These are phyloP conservation scores for Myodes glareolus DNA, from an alignment of 2,113 vertebrate genomes.

Conservation along the genomic window DNA sequence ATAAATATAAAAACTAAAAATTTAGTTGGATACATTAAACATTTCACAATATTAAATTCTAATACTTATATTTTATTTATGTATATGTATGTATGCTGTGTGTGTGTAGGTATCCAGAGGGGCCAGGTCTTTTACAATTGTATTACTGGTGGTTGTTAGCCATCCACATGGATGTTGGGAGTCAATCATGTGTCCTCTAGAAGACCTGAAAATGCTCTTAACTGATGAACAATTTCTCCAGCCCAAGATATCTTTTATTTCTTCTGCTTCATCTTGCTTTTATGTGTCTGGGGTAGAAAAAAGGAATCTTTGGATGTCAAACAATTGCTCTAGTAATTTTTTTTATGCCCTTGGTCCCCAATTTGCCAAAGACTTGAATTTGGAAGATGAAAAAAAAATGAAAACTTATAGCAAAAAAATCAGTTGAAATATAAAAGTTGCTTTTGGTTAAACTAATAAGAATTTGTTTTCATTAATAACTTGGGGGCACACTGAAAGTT, in stretches of 20 bases:
- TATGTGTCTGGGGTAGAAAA: neutral
- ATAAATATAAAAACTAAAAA: neutral
- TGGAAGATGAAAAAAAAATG: neutral
- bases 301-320: neutral
- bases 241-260: neutral
- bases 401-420: neutral
- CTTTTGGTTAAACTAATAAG: neutral
- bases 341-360: too few species aligned
- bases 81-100: neutral
- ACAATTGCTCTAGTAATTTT: neutral
- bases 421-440: neutral
- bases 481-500: neutral
- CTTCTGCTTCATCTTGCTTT: neutral
- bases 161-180: neutral
- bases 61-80: neutral
- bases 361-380: neutral
- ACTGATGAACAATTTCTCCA: neutral
- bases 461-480: neutral
- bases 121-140: neutral
- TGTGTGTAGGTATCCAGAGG: neutral
- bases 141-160: too few species aligned
- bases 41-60: neutral
- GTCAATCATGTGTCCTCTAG: neutral
- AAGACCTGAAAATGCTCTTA: neutral
- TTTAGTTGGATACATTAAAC: neutral